Evolutionary conservation across 2,888 invertebrate species (phyloP), one percentile per base, ranked within the genome.

Genomic region (Oasisia sp.): DNA sequence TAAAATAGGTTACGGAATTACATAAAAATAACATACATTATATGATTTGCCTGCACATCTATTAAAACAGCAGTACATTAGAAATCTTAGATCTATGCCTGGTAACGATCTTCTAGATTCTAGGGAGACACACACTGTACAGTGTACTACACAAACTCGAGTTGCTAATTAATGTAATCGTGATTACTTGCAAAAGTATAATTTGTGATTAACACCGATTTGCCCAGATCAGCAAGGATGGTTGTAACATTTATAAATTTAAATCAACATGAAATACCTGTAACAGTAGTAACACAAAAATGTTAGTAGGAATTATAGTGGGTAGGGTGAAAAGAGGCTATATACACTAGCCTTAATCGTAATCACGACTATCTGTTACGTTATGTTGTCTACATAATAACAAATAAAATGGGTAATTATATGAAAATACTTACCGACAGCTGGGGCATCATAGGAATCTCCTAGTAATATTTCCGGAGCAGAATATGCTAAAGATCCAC

Each of bases 381-480:
- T 0, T 50, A 1, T 45, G 5, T 27, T 74, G 27, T 74, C 27
- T 74, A 74, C 74, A 7, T 50, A 91, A 32, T n/a, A 91, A 91
- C 91, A 14, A 92, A 38, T n/a, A 58, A 14, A 91, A 91, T 45
- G 32, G 45, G 8, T 32, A 91, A 89, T 38, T 19, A 58, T 45
- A 19, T 32, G 19, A 32, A 50, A 74, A 92, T 91, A 95, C 97
- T 97, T 95, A 98, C 98, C 98, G 94, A 99, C 99, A 94, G 99
- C 99, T 32, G 99, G 99, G 89, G 99, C 99, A 97, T 99, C 99
- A 97, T 99, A 99, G 0, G 99, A 98, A 97, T 99, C 99, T 38
- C 99, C 99, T 92, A 99, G 97, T 93, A 99, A 97, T 95, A 99
- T 99, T 97, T 99, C 99, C 1, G 99, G 99, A 14, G 99, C 99